A percentile compares a stretch with the other conserved stretches of the same genome.
Conservation (phyloP, 1,140 invertebrate genomes). For the Gryllus bimaculatus region DNA sequence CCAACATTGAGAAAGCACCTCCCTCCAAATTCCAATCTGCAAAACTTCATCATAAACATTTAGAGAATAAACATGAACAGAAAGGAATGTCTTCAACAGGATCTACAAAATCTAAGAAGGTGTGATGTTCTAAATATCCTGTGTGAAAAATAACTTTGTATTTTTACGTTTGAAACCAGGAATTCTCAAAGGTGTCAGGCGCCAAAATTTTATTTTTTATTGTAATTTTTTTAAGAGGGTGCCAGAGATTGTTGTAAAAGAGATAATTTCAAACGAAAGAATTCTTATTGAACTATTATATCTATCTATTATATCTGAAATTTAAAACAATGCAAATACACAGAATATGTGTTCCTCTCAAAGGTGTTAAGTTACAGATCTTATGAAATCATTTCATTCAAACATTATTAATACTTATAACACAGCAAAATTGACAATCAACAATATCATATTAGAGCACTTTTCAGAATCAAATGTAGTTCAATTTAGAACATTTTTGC, state of each 20-base stretch:
- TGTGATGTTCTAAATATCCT: background rate
- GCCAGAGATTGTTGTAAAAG: no score
- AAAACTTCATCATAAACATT: constrained; percentile 15
- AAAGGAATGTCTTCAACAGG: constrained; percentile 28
- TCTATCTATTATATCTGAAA: no score
- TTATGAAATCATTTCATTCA: no score
- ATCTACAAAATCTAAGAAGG: constrained; percentile 24
- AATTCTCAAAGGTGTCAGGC: no score
- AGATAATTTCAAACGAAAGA: no score
- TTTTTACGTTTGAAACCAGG: background rate
- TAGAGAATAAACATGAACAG: constrained; percentile 22
- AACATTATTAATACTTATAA: no score
- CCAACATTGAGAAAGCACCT: background rate
- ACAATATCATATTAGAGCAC: background rate
- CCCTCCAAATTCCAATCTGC: constrained; percentile 1
- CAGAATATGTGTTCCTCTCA: no score
- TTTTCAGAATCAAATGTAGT: background rate
- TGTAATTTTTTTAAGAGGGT: background rate
- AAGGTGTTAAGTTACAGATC: no score
- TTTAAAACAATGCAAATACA: no score
- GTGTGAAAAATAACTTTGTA: background rate
- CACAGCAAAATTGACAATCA: no score
- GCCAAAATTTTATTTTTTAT: background rate
- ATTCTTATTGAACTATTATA: no score
- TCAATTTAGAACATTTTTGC: background rate